Conservation (phyloP, 2,113 vertebrate species). For the Protobothrops flavoviridis region DNA sequence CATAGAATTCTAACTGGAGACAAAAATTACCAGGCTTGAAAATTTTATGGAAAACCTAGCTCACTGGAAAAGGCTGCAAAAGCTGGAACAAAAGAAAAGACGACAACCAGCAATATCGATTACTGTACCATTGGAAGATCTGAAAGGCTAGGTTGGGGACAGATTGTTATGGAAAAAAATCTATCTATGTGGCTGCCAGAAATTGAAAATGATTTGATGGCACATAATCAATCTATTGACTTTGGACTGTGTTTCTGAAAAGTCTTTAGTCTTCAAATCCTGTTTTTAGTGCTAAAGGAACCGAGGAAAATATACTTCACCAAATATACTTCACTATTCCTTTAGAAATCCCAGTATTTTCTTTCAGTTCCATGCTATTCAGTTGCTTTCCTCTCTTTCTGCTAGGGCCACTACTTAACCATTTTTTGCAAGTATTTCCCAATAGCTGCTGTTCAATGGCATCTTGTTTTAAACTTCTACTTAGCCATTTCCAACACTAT, state of each 20-base stretch:
- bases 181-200: neutral
- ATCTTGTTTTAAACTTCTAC: neutral
- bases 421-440: neutral
- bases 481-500: neutral
- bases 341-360: neutral
- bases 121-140: neutral
- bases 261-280: neutral
- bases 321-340: neutral
- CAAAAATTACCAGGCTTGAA: neutral
- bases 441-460: neutral
- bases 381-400: neutral
- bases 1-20: neutral
- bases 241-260: neutral
- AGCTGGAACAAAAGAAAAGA: neutral
- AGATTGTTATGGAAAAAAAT: neutral
- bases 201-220: neutral
- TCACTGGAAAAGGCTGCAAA: neutral
- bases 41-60: neutral
- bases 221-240: neutral
- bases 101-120: neutral
- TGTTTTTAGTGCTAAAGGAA: neutral
- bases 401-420: neutral
- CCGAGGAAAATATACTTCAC: neutral
- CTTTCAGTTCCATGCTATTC: neutral
- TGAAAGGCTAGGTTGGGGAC: neutral